Percentiles rank a stretch among this genome's conserved stretches.
Conservation (phyloP, 2,797 vertebrate genomes). For the Coregonus ussuriensis region DNA sequence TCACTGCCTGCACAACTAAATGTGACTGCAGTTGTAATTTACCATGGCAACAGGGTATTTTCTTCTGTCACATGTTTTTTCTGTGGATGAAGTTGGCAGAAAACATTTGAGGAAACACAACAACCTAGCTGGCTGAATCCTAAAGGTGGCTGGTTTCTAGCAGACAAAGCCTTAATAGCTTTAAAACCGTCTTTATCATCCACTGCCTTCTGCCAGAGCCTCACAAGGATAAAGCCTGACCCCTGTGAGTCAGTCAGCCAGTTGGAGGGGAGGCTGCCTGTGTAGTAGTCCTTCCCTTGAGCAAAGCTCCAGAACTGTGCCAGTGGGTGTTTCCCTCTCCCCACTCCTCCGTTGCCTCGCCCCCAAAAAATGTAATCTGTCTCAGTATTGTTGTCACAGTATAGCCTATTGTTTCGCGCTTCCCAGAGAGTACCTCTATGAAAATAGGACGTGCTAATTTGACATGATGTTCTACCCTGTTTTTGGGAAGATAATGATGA, state of each 20-base stretch:
- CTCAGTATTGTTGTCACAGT: background rate
- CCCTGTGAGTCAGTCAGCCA: conserved; percentile 35
- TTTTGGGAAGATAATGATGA: background rate
- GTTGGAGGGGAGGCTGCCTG: conserved; percentile 38
- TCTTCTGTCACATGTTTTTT: background rate
- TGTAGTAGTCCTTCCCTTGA: conserved; percentile 32
- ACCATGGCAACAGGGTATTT: conserved; percentile 2
- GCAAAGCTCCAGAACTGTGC: background rate
- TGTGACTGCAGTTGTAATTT: background rate
- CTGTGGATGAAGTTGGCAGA: background rate
- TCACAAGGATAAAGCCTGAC: conserved; percentile 52
- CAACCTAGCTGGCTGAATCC: conserved; percentile 7
- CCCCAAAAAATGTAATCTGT: background rate
- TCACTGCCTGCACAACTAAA: background rate
- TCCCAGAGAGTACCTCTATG: background rate
- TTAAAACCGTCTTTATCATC: conserved; percentile 43
- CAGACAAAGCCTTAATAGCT: conserved; percentile 45
- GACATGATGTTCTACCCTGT: background rate
- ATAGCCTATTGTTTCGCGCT: background rate
- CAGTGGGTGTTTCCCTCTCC: background rate
- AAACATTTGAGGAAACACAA: background rate
- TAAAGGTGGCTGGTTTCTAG: conserved; percentile 8
- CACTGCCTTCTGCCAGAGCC: conserved; percentile 45
- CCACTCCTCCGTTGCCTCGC: background rate
- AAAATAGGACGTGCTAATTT: background rate